These are phyloP conservation scores for Calameuta idolon DNA, from an alignment of 2,888 invertebrate genomes.

Conservation along the genomic window DNA sequence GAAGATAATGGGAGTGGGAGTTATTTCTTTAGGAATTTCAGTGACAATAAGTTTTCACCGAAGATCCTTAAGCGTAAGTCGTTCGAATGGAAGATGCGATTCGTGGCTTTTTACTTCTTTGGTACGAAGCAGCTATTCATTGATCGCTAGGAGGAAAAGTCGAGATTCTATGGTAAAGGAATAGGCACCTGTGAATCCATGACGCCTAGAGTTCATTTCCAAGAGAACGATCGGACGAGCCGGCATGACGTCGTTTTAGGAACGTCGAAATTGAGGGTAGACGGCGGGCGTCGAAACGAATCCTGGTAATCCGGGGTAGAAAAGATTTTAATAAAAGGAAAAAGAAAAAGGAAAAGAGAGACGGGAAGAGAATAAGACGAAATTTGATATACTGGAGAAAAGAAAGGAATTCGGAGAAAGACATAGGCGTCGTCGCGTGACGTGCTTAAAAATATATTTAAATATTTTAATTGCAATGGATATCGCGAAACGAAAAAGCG, in stretches of 20 bases:
- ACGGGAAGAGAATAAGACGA: background rate
- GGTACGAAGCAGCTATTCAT: background rate
- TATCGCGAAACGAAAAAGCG: conserved; percentile 43
- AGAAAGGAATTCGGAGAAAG: no score
- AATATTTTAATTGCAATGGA: conserved; percentile 54
- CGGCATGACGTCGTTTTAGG: background rate
- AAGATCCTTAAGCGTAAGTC: background rate
- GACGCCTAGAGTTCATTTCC: background rate
- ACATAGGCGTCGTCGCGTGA: background rate
- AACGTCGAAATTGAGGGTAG: background rate
- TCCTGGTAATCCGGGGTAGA: background rate
- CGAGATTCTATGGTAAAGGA: background rate
- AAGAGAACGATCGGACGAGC: background rate
- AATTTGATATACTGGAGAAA: background rate
- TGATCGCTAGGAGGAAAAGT: background rate
- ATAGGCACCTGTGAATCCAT: background rate
- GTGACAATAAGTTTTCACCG: background rate
- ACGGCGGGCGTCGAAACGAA: background rate
- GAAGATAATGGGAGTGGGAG: background rate
- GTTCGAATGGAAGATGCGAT: background rate
- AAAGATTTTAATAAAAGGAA: background rate
- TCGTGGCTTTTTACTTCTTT: background rate
- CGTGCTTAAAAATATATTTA: conserved; percentile 50
- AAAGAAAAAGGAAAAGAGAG: background rate
- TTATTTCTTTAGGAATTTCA: background rate